Conservation (phyloP, 1,140 invertebrate species). For the Nixonia krombeini region DNA sequence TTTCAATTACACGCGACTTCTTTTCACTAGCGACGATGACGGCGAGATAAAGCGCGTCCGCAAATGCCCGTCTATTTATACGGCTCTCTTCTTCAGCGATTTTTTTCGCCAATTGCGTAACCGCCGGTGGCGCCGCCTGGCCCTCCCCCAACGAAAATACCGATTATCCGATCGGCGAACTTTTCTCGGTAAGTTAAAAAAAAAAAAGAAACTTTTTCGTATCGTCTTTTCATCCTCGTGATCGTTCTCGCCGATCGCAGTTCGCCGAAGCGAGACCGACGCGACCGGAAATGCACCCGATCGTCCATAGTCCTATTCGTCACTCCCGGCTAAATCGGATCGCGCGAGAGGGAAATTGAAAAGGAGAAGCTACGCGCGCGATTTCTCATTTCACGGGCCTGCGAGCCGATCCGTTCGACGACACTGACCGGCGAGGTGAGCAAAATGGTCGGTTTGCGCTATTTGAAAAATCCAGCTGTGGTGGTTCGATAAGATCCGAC, state of each 20-base stretch:
- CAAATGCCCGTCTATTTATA: no score
- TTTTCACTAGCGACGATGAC: neutral
- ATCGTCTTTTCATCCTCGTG: slow-evolving; percentile 14
- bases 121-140: no score
- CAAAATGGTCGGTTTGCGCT: no score
- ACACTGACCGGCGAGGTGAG: neutral
- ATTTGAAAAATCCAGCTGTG: no score
- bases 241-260: no score
- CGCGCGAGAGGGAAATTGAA: slow-evolving; percentile 39
- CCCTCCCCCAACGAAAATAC: no score
- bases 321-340: slow-evolving; percentile 59
- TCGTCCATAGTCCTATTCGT: slow-evolving; percentile 53
- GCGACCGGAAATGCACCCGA: slow-evolving; percentile 49
- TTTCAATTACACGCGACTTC: neutral
- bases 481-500: no score
- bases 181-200: no score
- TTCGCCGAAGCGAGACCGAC: slow-evolving; percentile 46
- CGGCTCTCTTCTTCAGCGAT: no score
- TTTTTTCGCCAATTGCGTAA: no score
- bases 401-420: neutral
- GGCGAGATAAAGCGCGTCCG: neutral
- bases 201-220: slow-evolving; percentile 30
- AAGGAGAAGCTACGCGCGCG: slow-evolving; percentile 10
- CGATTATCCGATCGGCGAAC: no score
- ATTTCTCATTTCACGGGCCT: slow-evolving; percentile 43